Evolutionary conservation across 2,113 vertebrate species (phyloP), one percentile per base, ranked within the genome.

Genomic region (Forbesichthys papilliferus): DNA sequence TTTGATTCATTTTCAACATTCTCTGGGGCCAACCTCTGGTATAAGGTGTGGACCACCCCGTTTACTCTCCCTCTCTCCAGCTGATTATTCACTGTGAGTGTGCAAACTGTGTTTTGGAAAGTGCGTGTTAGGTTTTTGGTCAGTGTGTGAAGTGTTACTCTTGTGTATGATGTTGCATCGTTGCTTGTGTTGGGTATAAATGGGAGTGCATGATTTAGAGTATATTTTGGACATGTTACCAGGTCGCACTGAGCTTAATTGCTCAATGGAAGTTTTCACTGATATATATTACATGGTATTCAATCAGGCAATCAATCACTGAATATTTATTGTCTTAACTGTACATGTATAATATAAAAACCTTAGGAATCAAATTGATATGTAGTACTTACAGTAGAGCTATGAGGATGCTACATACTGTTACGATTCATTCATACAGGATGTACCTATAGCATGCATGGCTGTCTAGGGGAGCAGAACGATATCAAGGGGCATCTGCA

Each of bases 301-400:
- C 61, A 49, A 78, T 82, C 69, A 83, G 81, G 77, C 82, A 64
- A 77, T 77, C 61, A 77, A 58, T 77, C 71, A 77, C 74, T 88
- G 74, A 81, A 69, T 90, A 88, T 91, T 89, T 89, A 86, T 83
- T 87, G 86, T 89, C 89, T 82, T 81, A 87, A 86, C 69, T 86
- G 82, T 86, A 89, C 66, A 86, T 86, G 85, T 84, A 69, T 72
- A 87, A 79, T 87, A 71, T 82, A 66, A 49, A 64, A 78, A 68
- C 61, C 68, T 47, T 78, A 62, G 73, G 61, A 71, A 72, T 80
- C 71, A 64, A 57, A 88, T 75, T 66, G 48, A 85, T 27, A 86
- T 85, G 87, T 90, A 88, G 49, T 88, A 83, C 71, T 20, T 52
- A 74, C 63, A 63, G 61, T n/a, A 79, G 78, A 83, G 61, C 46